Evolutionary conservation across 1,140 invertebrate species (phyloP).

Genomic region (Tetramorium parvispinum): DNA sequence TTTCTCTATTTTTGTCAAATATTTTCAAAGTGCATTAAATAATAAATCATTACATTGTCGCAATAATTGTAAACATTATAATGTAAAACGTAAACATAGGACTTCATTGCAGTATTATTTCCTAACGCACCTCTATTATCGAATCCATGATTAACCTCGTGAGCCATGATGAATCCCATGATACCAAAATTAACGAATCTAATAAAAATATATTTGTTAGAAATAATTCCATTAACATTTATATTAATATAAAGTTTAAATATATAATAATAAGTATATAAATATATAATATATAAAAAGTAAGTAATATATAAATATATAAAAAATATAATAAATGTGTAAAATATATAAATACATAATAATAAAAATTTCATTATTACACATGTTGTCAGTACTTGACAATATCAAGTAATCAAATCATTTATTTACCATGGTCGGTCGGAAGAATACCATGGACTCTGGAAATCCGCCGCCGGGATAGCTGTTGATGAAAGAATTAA

Average conservation of each 20-base stretch:
- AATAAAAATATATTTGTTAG: neutral
- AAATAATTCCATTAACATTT: neutral
- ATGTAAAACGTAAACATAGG: neutral
- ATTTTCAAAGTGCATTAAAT: neutral
- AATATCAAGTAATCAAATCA: neutral
- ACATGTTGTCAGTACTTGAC: neutral
- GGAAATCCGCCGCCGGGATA: slow-evolving; percentile 60
- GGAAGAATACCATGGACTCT: slow-evolving; percentile 57
- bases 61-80: neutral
- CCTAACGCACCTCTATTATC: slow-evolving; percentile 37
- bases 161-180: slow-evolving; percentile 60
- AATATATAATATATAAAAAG: too few relatives aligned
- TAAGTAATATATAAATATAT: too few relatives aligned
- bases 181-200: slow-evolving; percentile 62
- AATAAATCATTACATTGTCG: neutral
- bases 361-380: neutral
- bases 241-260: neutral
- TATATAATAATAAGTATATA: too few relatives aligned
- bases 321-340: too few relatives aligned
- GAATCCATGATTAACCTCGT: slow-evolving; percentile 70
- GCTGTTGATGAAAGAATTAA: slow-evolving; percentile 20
- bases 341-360: too few relatives aligned
- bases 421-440: slow-evolving; percentile 61
- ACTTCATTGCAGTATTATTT: too few relatives aligned
- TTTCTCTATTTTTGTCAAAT: neutral